These are phyloP conservation scores for Sarotherodon lohbergeri DNA, from an alignment of 2,113 vertebrate species.

Conservation along the genomic window DNA sequence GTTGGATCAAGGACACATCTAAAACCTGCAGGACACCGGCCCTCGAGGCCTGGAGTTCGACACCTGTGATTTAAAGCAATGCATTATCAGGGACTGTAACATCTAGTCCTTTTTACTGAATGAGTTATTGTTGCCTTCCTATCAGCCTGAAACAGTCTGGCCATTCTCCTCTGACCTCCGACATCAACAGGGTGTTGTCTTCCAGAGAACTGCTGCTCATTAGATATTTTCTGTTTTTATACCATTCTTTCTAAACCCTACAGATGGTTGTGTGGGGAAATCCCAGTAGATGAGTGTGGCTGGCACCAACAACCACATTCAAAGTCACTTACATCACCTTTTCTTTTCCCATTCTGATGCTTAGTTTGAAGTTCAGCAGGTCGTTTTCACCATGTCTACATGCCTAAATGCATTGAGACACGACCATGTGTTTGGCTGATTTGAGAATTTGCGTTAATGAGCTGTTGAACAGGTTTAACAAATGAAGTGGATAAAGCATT, in stretches of 20 bases:
- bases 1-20: neutral
- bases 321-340: neutral
- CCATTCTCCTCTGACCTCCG: neutral
- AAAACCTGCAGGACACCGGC: neutral
- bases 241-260: neutral
- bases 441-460: neutral
- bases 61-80: neutral
- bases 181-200: neutral
- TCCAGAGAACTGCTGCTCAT: neutral
- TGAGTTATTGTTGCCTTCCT: neutral
- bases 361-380: neutral
- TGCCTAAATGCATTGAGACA: neutral
- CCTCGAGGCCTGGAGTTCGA: neutral
- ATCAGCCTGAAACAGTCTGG: neutral
- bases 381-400: neutral
- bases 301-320: neutral
- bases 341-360: neutral
- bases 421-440: neutral
- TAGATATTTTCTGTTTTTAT: neutral
- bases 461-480: neutral
- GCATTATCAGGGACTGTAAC: too few relatives aligned
- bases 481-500: neutral
- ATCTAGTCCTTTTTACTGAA: too few relatives aligned
- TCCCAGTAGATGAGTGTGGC: neutral
- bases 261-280: neutral